Base-by-base conservation (phyloP, 2,113 vertebrate genomes). In the Phylloscopus trochilus region DNA sequence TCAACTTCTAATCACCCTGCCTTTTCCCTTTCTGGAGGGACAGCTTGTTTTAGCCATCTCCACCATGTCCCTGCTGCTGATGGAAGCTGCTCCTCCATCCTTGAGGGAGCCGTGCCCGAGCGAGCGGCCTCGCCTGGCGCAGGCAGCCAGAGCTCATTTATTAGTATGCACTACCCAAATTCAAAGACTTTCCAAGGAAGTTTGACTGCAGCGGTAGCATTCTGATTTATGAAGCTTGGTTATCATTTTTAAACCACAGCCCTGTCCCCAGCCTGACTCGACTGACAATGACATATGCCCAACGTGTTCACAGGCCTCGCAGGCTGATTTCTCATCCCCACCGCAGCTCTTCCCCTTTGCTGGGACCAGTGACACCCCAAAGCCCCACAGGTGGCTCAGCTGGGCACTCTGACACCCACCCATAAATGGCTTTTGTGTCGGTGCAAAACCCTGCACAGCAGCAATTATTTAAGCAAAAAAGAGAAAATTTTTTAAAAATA, bases 181-280 rank as follows among this genome's bases (percentile, higher is more conserved):
- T 95, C 96, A 95, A 97, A 97, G 95, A 95, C 95, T 96, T 96
- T 79, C 95, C 95, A 96, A 95, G 96, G 95, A 94, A 97, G 93
- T 95, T 96, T 90, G 92, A 96, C 90, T 94, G 87, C 91, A 66
- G 84, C 0, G 2, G 91, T 63, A 96, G 91, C 94, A 95, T 95
- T 93, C 95, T 95, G 96, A 97, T 96, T 96, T 94, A 95, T 95
- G 93, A 91, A 94, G 91, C 91, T 70, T 39, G 72, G 90, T 96
- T 97, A 93, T 96, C 43, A 94, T 94, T 94, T 96, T 96, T 63
- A 96, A 97, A 80, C 82, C 59, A 70, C 75, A 69, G 72, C 59
- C 70, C 85, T 53, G 41, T 79, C 62, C 89, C 75, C 87, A 76
- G 91, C 74, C 92, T 95, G 93, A 87, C 91, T 95, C 2, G 67